phyloP scores from a whole-genome alignment of 2,797 vertebrate genomes.

The Babyrousa celebensis region DNA sequence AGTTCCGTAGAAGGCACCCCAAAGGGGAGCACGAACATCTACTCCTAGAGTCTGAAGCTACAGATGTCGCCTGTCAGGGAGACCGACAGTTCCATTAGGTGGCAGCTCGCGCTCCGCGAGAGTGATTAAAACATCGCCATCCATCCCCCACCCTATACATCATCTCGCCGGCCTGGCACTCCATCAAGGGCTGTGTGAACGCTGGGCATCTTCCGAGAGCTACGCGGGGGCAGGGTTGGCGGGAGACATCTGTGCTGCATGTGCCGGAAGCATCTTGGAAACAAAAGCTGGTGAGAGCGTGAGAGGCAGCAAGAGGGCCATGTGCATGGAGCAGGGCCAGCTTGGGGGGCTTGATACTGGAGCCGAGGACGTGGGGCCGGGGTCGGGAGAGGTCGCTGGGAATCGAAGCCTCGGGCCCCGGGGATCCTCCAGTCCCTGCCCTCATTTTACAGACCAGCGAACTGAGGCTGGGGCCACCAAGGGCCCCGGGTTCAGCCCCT shows the following conservation, averaged over 20 bases:
- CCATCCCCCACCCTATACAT: rapidly evolving
- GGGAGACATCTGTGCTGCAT: rapidly evolving
- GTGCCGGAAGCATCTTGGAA: not conserved
- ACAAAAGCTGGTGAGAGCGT: not conserved
- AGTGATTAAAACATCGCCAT: constrained; percentile 71
- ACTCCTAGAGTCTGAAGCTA: not conserved
- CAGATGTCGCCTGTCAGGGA: constrained; percentile 57
- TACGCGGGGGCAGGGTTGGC: not conserved
- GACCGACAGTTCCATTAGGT: constrained; percentile 77
- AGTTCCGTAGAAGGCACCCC: rapidly evolving
- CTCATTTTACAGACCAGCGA: not conserved
- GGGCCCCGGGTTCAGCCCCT: rapidly evolving
- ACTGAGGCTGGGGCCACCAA: not conserved
- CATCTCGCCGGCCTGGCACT: not conserved
- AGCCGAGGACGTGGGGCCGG: not conserved
- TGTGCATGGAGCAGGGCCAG: not conserved
- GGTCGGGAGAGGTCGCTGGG: not conserved
- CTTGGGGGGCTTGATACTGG: rapidly evolving
- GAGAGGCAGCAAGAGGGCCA: not conserved
- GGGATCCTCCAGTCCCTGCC: not conserved
- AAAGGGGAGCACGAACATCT: not conserved
- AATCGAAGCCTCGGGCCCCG: too few species aligned
- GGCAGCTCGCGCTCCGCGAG: constrained; percentile 18
- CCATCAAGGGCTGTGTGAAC: not conserved
- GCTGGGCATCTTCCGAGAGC: not conserved